Evolutionary conservation across 2,113 vertebrate genomes (phyloP).

Genomic region (Rhizomys pruinosus): DNA sequence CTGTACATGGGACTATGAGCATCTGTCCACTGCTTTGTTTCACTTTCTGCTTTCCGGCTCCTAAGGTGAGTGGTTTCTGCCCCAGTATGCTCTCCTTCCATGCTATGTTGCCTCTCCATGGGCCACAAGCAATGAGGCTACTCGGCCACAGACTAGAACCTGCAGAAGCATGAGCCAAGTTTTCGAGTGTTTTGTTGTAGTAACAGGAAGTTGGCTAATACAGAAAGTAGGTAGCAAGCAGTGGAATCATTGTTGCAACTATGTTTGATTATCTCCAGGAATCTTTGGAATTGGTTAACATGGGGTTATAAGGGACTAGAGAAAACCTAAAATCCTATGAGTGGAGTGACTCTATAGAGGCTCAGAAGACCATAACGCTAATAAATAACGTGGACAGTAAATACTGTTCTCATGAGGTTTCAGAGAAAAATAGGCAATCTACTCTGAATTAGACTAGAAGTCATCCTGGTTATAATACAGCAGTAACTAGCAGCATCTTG

Average conservation of each 20-base stretch:
- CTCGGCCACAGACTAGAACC: neutral
- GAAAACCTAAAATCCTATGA: neutral
- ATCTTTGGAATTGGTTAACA: neutral
- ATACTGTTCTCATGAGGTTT: neutral
- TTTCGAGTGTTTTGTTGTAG: neutral
- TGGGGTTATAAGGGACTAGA: neutral
- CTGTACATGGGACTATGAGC: too few species aligned
- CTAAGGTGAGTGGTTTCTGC: too few species aligned
- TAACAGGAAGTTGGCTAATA: too few species aligned
- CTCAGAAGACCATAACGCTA: neutral
- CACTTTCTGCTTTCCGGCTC: neutral
- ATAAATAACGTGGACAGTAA: neutral
- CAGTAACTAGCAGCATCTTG: neutral
- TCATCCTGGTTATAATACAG: too few species aligned
- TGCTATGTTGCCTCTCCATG: neutral
- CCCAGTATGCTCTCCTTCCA: neutral
- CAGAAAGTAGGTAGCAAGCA: neutral
- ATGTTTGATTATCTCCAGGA: neutral
- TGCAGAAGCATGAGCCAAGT: neutral
- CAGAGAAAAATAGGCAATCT: neutral
- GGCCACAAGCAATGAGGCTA: neutral
- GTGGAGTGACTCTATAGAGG: neutral
- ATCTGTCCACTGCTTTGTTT: neutral
- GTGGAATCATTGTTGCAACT: neutral
- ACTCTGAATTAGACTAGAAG: too few species aligned